Conservation (phyloP, 2,888 invertebrate species). For the Schizaphis graminum region DNA sequence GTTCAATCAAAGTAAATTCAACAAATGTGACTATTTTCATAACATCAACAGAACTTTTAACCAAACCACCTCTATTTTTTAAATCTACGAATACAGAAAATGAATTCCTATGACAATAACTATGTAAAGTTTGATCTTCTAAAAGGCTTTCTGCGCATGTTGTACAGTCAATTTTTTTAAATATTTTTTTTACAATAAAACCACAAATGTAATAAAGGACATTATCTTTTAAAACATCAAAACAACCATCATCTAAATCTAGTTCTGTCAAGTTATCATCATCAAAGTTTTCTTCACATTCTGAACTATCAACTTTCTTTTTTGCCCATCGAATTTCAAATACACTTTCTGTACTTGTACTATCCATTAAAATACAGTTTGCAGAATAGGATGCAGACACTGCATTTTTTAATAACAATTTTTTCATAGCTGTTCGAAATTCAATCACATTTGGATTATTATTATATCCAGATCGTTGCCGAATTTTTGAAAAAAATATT, state of each 20-base stretch:
- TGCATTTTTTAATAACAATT: background rate
- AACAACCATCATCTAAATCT: background rate
- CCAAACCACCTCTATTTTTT: background rate
- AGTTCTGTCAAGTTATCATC: background rate
- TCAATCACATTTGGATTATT: background rate
- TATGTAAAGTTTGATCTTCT: background rate
- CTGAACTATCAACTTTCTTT: background rate
- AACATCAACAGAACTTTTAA: constrained; percentile 5
- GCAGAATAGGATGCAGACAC: background rate
- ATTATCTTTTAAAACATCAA: constrained; percentile 10
- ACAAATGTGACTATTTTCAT: background rate
- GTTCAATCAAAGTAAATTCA: background rate
- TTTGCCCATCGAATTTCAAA: constrained; percentile 17
- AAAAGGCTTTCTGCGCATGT: background rate
- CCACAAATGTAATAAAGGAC: constrained; percentile 13
- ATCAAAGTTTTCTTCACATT: background rate
- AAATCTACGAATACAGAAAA: background rate
- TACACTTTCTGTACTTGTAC: background rate
- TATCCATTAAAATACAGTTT: constrained; percentile 3
- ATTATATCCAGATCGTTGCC: background rate
- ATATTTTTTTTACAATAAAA: background rate
- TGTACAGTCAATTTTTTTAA: constrained; percentile 1
- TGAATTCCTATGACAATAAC: background rate
- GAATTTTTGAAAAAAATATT: background rate
- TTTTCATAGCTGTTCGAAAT: background rate